Evolutionary conservation across 2,888 invertebrate species (phyloP), one percentile per base, ranked within the genome.

Genomic region (Catocala sponsa): DNA sequence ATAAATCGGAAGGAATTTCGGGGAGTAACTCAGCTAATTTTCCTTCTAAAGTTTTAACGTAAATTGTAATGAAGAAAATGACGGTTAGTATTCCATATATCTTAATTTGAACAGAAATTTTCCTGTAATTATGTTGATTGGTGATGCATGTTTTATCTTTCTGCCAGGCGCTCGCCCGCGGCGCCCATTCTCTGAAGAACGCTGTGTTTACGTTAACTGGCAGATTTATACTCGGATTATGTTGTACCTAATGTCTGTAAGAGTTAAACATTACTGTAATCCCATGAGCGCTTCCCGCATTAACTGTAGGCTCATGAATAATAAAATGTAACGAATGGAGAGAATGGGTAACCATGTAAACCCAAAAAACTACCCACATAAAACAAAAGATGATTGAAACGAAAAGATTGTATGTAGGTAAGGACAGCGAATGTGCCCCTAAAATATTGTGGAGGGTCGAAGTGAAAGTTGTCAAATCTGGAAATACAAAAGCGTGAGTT

Each of bases 1-100:
- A 85, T 88, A 86, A 89, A 87, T 89, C 84, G 80, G 73, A 78
- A 81, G 82, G 80, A 83, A 85, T 85, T 86, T 77, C 67, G 70
- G 61, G 54, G 72, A 74, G 78, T 73, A 76, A 75, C 78, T 82
- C 72, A 38, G 78, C 78, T 79, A 85, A 86, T 86, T 85, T 83
- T 74, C 80, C 70, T 72, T 74, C 57, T 50, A 71, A 85, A 85
- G 81, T 88, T 83, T 77, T 75, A 75, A 75, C 69, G 76, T 68
- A 83, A 83, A 83, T 83, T 83, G 79, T 84, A 84, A 86, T 78
- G 76, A 84, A 79, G 80, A 68, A 72, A 76, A 70, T 78, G 70
- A 82, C 78, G 81, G 76, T 74, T 78, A 72, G 69, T 68, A 70
- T 72, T 65, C 43, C 65, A 59, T 66, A 64, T 57, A 51, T 59